Evolutionary conservation across 2,797 vertebrate species (phyloP).

Genomic region (Myripristis jacobus): DNA sequence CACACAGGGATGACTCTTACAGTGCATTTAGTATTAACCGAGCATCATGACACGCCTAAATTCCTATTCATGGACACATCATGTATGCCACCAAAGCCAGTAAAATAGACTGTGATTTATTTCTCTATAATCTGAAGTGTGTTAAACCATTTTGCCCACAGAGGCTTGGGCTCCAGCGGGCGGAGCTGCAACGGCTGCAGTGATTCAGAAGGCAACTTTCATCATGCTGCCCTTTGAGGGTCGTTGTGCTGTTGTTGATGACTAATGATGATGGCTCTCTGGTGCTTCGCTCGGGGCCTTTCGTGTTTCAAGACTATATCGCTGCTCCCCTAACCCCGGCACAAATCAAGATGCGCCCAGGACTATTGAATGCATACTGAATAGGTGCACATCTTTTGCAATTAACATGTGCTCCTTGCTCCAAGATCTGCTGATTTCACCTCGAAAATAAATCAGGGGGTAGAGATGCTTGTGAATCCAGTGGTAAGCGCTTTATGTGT

Average conservation of each 20-base stretch:
- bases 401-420: constrained; percentile 10
- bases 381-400: constrained; percentile 9
- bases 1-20: constrained; percentile 21
- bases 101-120: constrained; percentile 27
- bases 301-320: constrained; percentile 21
- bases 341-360: constrained; percentile 21
- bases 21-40: constrained; percentile 35
- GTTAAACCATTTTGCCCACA: constrained; percentile 34
- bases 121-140: constrained; percentile 36
- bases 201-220: constrained; percentile 59
- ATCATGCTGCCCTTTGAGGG: constrained; percentile 37
- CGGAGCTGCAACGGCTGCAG: constrained; percentile 37
- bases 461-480: constrained; percentile 1
- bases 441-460: constrained; percentile 19
- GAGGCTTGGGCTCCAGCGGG: constrained; percentile 20
- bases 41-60: constrained; percentile 13
- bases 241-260: constrained; percentile 53
- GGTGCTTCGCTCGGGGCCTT: constrained; percentile 40
- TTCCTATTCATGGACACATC: constrained; percentile 3
- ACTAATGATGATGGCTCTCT: constrained; percentile 54
- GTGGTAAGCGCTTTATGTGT: constrained; percentile 9
- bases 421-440: no score
- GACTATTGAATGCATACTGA: background rate
- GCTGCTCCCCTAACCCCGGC: constrained; percentile 9
- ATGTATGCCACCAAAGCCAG: constrained; percentile 18